Percentiles rank a stretch among this genome's conserved stretches.
Evolutionary conservation across 2,888 invertebrate species (phyloP).

Genomic region (Choristoneura rosaceana): DNA sequence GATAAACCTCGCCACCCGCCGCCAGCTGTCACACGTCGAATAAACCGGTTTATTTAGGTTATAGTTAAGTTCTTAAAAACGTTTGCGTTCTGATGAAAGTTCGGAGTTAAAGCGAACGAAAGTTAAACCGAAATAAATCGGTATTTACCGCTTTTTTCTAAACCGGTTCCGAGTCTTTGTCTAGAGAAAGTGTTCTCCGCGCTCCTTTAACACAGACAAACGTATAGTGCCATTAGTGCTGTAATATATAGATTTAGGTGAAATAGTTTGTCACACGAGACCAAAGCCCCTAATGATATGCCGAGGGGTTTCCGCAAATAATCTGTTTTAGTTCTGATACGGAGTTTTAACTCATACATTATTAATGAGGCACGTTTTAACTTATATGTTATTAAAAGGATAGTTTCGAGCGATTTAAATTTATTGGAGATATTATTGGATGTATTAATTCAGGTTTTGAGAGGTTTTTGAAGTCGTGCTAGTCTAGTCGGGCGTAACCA

Average conservation of each 20-base stretch:
- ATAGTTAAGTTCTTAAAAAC: too few relatives aligned
- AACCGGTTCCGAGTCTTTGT: too few relatives aligned
- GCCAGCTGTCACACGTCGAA: too few relatives aligned
- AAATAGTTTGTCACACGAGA: conserved; percentile 8
- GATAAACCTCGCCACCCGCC: too few relatives aligned
- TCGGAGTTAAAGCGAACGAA: too few relatives aligned
- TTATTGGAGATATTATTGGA: not conserved
- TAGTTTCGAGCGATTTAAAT: conserved; percentile 4
- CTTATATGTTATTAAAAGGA: conserved; percentile 7
- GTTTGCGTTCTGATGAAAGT: too few relatives aligned
- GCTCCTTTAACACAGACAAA: not conserved
- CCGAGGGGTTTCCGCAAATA: conserved; percentile 28
- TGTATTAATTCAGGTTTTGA: not conserved
- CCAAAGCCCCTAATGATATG: conserved; percentile 25
- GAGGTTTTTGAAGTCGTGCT: too few relatives aligned
- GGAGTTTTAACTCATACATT: conserved; percentile 18
- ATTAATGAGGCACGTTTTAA: conserved; percentile 17
- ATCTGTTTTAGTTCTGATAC: conserved; percentile 21
- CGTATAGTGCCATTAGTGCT: not conserved
- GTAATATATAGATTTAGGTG: not conserved
- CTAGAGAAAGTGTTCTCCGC: too few relatives aligned
- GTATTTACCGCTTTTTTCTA: too few relatives aligned
- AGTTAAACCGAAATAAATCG: too few relatives aligned
- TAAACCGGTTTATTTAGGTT: too few relatives aligned
- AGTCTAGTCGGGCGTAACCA: too few relatives aligned